Conservation (phyloP, 2,797 vertebrate genomes). For the Rachycentron canadum region DNA sequence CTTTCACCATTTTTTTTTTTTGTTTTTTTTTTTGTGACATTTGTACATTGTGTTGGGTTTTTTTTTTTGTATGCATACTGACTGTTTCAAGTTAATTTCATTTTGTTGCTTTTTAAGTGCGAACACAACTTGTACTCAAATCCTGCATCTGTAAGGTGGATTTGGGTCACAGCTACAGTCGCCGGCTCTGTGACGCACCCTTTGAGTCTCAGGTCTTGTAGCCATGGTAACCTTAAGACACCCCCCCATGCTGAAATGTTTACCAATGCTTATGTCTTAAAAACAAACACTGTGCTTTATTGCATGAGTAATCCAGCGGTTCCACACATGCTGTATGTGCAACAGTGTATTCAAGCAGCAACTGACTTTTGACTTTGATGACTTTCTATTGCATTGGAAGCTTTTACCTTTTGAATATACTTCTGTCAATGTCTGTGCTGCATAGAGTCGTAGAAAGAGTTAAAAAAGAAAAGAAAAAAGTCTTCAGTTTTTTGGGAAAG, state of each 20-base stretch:
- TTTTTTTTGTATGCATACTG: background rate
- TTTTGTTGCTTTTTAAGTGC: background rate
- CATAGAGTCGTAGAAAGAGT: background rate
- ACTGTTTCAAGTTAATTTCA: background rate
- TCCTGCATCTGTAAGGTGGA: background rate
- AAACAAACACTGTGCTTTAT: slow-evolving; percentile 35
- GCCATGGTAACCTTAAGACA: slow-evolving; percentile 28
- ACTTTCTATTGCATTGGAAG: background rate
- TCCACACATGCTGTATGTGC: background rate
- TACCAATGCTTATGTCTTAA: slow-evolving; percentile 61
- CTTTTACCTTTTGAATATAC: slow-evolving; percentile 21
- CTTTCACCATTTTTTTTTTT: background rate
- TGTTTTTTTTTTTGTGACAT: background rate
- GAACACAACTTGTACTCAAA: background rate
- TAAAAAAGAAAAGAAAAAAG: background rate
- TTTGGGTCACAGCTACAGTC: slow-evolving; percentile 1
- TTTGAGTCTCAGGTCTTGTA: slow-evolving; percentile 47
- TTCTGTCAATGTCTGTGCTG: slow-evolving; percentile 11
- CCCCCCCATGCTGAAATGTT: slow-evolving; percentile 50
- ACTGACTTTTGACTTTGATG: too few relatives aligned
- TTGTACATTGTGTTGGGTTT: slow-evolving; percentile 1
- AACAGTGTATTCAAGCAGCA: background rate
- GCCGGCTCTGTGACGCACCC: background rate
- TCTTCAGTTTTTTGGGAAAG: slow-evolving; percentile 26
- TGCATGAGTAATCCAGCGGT: background rate